These are phyloP conservation scores for Drosophila tripunctata DNA, from an alignment of 2,888 invertebrate genomes.

Conservation along the genomic window DNA sequence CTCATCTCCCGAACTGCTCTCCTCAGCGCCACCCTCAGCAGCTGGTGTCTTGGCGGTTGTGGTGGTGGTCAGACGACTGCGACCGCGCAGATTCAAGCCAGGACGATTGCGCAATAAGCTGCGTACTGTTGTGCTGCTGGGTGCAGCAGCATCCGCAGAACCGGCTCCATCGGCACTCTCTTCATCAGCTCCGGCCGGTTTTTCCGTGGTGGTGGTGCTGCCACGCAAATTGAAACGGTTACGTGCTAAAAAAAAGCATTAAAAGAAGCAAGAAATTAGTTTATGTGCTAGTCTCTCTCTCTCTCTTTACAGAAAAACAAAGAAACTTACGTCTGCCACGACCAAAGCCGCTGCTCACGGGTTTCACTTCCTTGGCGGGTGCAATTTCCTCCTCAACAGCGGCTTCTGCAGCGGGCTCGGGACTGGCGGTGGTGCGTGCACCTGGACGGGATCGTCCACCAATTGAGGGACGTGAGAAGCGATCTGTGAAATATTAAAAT, in stretches of 20 bases:
- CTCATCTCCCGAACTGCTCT: conserved; percentile 58
- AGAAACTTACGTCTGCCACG: conserved; percentile 83
- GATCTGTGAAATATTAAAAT: conserved; percentile 65
- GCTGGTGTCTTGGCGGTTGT: conserved; percentile 80
- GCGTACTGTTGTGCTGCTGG: conserved; percentile 81
- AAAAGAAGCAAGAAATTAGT: background rate
- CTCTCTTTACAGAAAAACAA: too few species aligned
- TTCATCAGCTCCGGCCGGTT: conserved; percentile 57
- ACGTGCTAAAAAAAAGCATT: conserved; percentile 79
- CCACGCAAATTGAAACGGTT: conserved; percentile 84
- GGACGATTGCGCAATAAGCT: conserved; percentile 80
- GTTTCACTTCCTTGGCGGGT: conserved; percentile 79
- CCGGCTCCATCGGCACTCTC: conserved; percentile 62
- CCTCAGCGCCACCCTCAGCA: conserved; percentile 49
- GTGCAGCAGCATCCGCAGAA: conserved; percentile 65
- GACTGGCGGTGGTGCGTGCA: conserved; percentile 74
- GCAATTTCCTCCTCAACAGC: conserved; percentile 76
- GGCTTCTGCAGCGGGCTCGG: conserved; percentile 56
- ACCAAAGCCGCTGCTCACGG: conserved; percentile 77
- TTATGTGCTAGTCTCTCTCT: too few species aligned
- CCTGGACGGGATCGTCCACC: conserved; percentile 80
- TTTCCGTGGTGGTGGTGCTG: conserved; percentile 76
- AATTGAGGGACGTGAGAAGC: conserved; percentile 83
- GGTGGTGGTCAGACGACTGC: conserved; percentile 81
- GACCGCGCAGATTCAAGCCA: conserved; percentile 80